Base-by-base conservation (phyloP, 2,797 vertebrate genomes). In the Simalia tracyae region DNA sequence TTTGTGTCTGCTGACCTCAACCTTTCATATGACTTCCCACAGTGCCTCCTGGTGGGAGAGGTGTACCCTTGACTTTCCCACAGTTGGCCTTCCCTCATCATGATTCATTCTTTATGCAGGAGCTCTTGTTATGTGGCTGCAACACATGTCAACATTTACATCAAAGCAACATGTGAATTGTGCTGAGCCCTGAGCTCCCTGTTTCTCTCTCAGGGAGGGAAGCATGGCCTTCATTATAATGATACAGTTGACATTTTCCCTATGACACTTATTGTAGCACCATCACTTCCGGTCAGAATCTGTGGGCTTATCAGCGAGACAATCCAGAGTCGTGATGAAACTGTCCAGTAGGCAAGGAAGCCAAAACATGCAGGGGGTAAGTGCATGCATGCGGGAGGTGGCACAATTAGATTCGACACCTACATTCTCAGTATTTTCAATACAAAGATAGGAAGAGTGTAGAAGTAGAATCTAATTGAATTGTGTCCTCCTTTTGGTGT, bases 191-290 rank as follows among this genome's bases (percentile, higher is more conserved):
- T 95, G 94, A 97, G 95, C 95, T 95, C 94, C 95, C 94, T 90
- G 86, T 90, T 93, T 42, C 61, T 92, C 68, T 91, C 90, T 87
- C 56, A 90, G 92, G 95, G 95, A 96, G 92, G 91, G 94, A 96
- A 93, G 95, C 94, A 95, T 96, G 96, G 96, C 97, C 96, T 97
- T 97, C 96, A 96, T 96, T 97, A 96, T 96, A 97, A 97, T 96
- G 96, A 96, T 96, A 96, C 92, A 94, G 95, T 95, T 97, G 97
- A 96, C 96, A 97, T 97, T 97, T 97, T 97, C 96, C 91, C 88
- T 90, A 92, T 95, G 96, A 97, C 95, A 95, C 95, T 96, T 96
- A 97, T 89, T 95, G 95, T 96, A 96, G 93, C 96, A 96, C 96
- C 96, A 94, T 89, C 93, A 94, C 95, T 96, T 96, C 95, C 96